Percentiles rank a stretch among this genome's conserved stretches.
Conservation (phyloP, 2,797 vertebrate genomes). For the Pyrocephalus nanus region DNA sequence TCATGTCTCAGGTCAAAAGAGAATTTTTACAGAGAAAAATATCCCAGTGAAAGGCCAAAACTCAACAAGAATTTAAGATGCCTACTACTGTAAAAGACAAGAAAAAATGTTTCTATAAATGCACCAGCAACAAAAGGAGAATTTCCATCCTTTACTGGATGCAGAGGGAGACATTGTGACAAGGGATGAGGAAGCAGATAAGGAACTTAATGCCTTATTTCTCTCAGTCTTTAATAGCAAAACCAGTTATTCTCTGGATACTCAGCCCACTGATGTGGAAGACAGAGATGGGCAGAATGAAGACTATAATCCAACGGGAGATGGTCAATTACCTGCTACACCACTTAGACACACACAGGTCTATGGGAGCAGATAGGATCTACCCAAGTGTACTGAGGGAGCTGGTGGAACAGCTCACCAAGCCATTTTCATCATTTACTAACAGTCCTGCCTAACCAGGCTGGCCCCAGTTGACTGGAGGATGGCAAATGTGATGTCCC, state of each 20-base stretch:
- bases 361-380: neutral
- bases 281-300: neutral
- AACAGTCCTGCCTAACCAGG: neutral
- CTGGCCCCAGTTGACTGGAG: neutral
- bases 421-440: neutral
- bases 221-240: neutral
- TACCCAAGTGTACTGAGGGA: neutral
- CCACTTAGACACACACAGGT: neutral
- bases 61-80: neutral
- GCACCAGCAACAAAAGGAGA: neutral
- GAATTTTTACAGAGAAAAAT: neutral
- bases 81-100: neutral
- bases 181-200: neutral
- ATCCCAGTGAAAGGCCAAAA: neutral
- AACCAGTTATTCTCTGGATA: neutral
- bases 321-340: neutral
- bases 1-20: neutral
- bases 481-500: neutral
- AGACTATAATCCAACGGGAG: neutral
- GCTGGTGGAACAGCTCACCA: neutral
- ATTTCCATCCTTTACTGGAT: neutral
- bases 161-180: neutral
- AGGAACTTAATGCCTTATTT: neutral
- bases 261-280: neutral
- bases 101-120: neutral